A percentile compares a stretch with the other conserved stretches of the same genome.
Conservation (phyloP, 2,113 vertebrate species). For the Chaetorhynchus papuensis region DNA sequence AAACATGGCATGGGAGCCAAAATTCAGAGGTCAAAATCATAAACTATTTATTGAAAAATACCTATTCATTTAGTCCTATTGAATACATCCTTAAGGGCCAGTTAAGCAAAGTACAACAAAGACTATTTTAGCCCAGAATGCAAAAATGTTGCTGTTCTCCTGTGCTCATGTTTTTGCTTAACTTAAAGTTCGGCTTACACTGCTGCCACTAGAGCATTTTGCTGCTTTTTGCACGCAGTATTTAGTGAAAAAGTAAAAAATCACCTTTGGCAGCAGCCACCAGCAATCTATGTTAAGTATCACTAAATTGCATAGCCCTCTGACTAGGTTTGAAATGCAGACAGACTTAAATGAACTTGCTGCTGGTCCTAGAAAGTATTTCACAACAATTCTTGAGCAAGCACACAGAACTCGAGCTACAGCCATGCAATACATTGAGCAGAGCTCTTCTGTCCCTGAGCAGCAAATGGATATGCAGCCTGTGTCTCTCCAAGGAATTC, state of each 20-base stretch:
- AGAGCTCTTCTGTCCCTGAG: neutral
- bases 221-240: neutral
- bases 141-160: neutral
- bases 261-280: neutral
- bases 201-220: neutral
- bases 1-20: neutral
- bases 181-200: neutral
- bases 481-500: neutral
- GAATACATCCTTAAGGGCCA: neutral
- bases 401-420: neutral
- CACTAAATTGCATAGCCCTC: neutral
- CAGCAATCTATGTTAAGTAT: neutral
- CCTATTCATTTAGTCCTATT: slow-evolving; percentile 3
- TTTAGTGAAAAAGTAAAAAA: neutral
- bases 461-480: neutral
- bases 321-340: neutral
- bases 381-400: neutral
- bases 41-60: slow-evolving; percentile 29
- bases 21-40: slow-evolving; percentile 51
- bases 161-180: fast-evolving
- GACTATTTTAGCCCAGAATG: neutral
- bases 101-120: neutral
- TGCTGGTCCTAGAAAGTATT: neutral
- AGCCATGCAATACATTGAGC: fast-evolving
- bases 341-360: neutral